Conservation (phyloP, 1,140 invertebrate species). For the Pseudomyrmex sp. region DNA sequence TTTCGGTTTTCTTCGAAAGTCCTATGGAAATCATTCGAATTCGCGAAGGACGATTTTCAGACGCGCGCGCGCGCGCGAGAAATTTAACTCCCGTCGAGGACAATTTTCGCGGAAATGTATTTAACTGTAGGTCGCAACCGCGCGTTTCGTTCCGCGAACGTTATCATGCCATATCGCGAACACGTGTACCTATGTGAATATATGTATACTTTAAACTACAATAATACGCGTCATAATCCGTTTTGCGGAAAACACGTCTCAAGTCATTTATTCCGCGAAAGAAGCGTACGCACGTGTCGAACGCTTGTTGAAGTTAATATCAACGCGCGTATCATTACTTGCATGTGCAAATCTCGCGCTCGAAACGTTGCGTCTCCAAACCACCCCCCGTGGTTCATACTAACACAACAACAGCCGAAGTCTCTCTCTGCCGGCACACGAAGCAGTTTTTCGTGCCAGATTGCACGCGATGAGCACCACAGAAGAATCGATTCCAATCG, state of each 20-base stretch:
- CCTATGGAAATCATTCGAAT: neutral
- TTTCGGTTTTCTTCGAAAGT: neutral
- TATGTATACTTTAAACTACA: neutral
- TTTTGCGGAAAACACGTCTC: slow-evolving; percentile 6
- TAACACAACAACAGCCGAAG: neutral
- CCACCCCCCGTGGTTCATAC: too few species aligned
- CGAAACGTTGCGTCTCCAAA: neutral
- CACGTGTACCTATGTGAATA: neutral
- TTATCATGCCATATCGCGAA: slow-evolving; percentile 1
- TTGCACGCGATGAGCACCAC: too few species aligned
- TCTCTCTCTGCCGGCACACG: too few species aligned
- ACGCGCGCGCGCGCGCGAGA: neutral
- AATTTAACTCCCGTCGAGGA: neutral
- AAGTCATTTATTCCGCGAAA: neutral
- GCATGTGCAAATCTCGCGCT: neutral
- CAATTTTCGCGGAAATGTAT: neutral
- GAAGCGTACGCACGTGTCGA: neutral
- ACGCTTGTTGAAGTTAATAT: slow-evolving; percentile 1
- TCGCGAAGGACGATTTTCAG: neutral
- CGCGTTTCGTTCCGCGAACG: slow-evolving; percentile 1
- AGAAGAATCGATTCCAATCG: too few species aligned
- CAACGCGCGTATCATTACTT: neutral
- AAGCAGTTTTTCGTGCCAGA: too few species aligned
- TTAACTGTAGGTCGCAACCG: neutral
- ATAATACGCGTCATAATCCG: slow-evolving; percentile 34